Conservation (phyloP, 2,797 vertebrate species). For the Knipowitschia caucasica region DNA sequence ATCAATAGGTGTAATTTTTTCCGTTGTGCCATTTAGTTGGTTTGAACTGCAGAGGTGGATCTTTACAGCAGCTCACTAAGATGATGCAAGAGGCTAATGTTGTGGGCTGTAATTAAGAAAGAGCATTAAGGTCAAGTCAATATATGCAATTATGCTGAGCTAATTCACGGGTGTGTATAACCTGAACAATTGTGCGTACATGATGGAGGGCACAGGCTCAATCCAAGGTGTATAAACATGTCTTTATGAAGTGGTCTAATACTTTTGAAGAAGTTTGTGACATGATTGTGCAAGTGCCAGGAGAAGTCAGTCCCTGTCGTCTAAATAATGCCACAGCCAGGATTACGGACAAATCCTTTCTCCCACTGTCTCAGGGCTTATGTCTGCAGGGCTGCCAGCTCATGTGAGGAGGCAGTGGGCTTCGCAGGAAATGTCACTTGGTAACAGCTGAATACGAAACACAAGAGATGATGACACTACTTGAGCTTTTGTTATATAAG, state of each 20-base stretch:
- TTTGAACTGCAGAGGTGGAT: not conserved
- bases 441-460: conserved; percentile 5
- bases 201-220: not conserved
- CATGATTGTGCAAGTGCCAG: conserved; percentile 1
- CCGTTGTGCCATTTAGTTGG: not conserved
- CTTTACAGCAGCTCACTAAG: not conserved
- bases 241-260: not conserved
- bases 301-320: not conserved
- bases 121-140: not conserved
- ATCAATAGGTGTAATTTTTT: not conserved
- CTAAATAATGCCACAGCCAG: conserved; percentile 7
- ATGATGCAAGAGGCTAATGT: not conserved
- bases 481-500: not conserved
- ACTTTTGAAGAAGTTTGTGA: conserved; percentile 1
- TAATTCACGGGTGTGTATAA: not conserved
- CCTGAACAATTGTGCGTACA: conserved; percentile 1
- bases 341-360: conserved; percentile 7
- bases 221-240: not conserved
- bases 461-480: not conserved
- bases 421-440: conserved; percentile 8
- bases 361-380: conserved; percentile 2
- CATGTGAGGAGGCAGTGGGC: conserved; percentile 3
- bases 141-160: not conserved
- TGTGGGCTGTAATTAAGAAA: not conserved
- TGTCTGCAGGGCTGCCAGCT: conserved; percentile 7